Evolutionary conservation across 2,888 invertebrate species (phyloP).

Genomic region (Trissolcus japonicus): DNA sequence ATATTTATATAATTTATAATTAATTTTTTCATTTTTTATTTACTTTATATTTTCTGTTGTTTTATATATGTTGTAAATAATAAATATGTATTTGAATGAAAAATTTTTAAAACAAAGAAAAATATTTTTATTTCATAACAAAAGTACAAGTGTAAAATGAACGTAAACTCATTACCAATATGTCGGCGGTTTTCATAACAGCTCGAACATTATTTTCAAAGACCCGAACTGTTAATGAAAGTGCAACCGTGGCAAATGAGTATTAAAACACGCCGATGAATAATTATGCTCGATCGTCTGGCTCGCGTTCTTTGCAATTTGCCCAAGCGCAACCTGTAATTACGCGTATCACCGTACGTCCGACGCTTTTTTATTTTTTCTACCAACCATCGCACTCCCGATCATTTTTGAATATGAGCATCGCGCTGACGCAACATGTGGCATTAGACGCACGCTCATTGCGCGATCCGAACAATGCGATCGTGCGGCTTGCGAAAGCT

Average conservation of each 20-base stretch:
- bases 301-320: constrained; percentile 39
- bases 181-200: constrained; percentile 25
- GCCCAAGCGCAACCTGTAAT: constrained; percentile 32
- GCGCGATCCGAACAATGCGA: constrained; percentile 22
- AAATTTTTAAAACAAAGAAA: too few species aligned
- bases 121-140: background rate
- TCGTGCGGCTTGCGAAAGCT: constrained; percentile 27
- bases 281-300: constrained; percentile 28
- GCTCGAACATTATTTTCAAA: constrained; percentile 12
- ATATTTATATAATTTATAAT: too few species aligned
- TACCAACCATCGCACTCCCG: background rate
- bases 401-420: constrained; percentile 5
- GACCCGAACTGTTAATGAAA: constrained; percentile 31
- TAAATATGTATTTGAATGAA: too few species aligned
- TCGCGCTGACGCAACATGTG: constrained; percentile 12
- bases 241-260: constrained; percentile 36
- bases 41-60: too few species aligned
- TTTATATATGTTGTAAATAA: too few species aligned
- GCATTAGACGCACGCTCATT: constrained; percentile 19
- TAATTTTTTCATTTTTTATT: too few species aligned
- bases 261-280: constrained; percentile 36
- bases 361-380: constrained; percentile 7
- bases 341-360: constrained; percentile 22
- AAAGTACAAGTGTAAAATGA: background rate
- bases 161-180: constrained; percentile 17